Evolutionary conservation across 2,797 vertebrate genomes (phyloP).

Genomic region (Sebastes itinus): DNA sequence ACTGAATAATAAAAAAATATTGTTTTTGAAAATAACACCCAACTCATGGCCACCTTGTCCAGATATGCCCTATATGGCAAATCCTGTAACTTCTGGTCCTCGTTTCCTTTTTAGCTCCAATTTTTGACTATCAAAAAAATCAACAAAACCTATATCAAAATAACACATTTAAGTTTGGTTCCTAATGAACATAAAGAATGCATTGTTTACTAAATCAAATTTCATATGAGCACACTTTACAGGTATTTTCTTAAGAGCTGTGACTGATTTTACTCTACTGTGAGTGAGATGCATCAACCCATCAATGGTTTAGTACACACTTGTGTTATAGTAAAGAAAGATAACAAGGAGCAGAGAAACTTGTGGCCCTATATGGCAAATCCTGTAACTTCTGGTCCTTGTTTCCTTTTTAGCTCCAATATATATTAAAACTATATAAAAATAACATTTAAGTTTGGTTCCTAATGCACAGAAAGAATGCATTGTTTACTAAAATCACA

Average conservation of each 20-base stretch:
- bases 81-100: neutral
- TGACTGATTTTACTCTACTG: neutral
- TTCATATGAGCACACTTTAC: neutral
- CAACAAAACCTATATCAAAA: neutral
- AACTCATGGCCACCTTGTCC: too few relatives aligned
- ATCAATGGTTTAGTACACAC: neutral
- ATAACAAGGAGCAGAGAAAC: neutral
- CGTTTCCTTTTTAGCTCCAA: neutral
- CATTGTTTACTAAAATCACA: neutral
- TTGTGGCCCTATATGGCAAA: neutral
- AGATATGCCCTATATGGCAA: neutral
- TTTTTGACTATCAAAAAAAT: too few relatives aligned
- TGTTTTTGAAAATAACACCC: too few relatives aligned
- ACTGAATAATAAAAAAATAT: too few relatives aligned
- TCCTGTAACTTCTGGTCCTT: neutral
- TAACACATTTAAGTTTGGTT: neutral
- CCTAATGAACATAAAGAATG: neutral
- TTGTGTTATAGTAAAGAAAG: neutral
- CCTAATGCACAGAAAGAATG: neutral
- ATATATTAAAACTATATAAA: too few relatives aligned
- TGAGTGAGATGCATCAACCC: neutral
- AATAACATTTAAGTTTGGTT: conserved; percentile 4
- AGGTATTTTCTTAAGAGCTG: neutral
- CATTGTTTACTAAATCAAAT: neutral
- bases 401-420: conserved; percentile 2